phyloP scores from a whole-genome alignment of 2,888 invertebrate genomes.

The Glaucopsyche alexis region DNA sequence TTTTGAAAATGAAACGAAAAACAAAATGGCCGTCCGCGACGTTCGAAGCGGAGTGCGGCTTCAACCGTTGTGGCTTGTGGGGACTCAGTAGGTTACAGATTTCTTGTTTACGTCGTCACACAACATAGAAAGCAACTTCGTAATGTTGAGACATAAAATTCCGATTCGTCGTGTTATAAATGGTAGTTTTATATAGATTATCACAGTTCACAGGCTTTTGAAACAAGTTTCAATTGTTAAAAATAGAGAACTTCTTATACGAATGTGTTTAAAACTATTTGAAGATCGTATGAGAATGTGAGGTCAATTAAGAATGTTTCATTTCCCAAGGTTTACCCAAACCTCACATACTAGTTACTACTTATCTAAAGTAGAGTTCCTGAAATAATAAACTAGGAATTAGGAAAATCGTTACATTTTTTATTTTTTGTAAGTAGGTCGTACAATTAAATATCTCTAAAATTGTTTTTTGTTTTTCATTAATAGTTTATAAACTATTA shows the following conservation, averaged over 20 bases:
- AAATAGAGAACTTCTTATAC: neutral
- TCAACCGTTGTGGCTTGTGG: constrained; percentile 34
- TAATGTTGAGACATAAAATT: constrained; percentile 1
- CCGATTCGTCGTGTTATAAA: neutral
- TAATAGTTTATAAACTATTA: no score
- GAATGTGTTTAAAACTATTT: neutral
- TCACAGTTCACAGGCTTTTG: constrained; percentile 6
- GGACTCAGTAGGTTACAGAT: constrained; percentile 40
- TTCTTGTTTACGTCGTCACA: constrained; percentile 6
- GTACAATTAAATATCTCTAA: no score
- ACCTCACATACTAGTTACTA: no score
- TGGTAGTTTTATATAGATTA: neutral
- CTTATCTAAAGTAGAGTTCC: no score
- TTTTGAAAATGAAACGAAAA: constrained; percentile 30
- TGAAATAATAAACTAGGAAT: no score
- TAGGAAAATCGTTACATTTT: no score
- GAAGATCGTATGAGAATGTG: no score
- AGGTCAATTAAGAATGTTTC: no score
- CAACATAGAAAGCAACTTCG: constrained; percentile 11
- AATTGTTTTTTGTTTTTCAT: no score
- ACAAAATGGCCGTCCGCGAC: constrained; percentile 54
- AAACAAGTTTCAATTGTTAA: neutral
- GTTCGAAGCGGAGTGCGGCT: constrained; percentile 67
- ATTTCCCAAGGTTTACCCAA: no score
- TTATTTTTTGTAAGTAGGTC: no score